Evolutionary conservation across 2,888 invertebrate species (phyloP).

Genomic region (Vesta saturnalis): DNA sequence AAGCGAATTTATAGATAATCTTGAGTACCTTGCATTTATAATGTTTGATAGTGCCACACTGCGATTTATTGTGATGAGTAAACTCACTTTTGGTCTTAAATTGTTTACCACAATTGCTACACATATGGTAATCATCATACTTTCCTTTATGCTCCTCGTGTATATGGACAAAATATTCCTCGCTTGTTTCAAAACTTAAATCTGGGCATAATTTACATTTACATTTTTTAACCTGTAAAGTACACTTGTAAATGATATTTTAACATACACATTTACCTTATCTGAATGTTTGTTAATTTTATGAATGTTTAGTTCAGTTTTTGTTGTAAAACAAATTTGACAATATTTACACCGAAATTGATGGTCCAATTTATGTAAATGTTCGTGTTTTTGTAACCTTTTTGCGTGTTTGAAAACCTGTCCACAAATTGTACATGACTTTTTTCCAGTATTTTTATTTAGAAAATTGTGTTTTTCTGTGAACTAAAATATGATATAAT

Average conservation of each 20-base stretch:
- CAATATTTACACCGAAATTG: conserved; percentile 60
- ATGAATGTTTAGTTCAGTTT: conserved; percentile 50
- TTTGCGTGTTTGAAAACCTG: conserved; percentile 44
- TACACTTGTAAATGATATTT: neutral
- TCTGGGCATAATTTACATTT: conserved; percentile 48
- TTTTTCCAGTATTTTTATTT: neutral
- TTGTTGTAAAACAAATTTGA: conserved; percentile 40
- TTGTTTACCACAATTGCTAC: conserved; percentile 61
- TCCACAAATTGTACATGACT: conserved; percentile 36
- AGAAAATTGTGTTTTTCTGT: neutral
- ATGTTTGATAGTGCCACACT: conserved; percentile 61
- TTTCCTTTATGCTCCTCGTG: conserved; percentile 59
- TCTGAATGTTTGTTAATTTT: conserved; percentile 31
- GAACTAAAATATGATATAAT: too few relatives aligned
- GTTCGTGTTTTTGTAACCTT: conserved; percentile 60
- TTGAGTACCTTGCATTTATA: conserved; percentile 57
- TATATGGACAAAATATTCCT: conserved; percentile 59
- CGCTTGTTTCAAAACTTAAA: conserved; percentile 53
- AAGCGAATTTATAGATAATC: neutral
- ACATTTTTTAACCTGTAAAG: conserved; percentile 16
- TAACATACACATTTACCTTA: conserved; percentile 13
- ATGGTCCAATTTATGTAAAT: conserved; percentile 60
- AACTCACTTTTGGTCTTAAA: conserved; percentile 60
- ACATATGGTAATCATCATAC: conserved; percentile 56
- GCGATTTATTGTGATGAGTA: conserved; percentile 56